Percentiles rank a stretch among this genome's conserved stretches.
Conservation (phyloP, 1,140 invertebrate species). For the Idris sp. region DNA sequence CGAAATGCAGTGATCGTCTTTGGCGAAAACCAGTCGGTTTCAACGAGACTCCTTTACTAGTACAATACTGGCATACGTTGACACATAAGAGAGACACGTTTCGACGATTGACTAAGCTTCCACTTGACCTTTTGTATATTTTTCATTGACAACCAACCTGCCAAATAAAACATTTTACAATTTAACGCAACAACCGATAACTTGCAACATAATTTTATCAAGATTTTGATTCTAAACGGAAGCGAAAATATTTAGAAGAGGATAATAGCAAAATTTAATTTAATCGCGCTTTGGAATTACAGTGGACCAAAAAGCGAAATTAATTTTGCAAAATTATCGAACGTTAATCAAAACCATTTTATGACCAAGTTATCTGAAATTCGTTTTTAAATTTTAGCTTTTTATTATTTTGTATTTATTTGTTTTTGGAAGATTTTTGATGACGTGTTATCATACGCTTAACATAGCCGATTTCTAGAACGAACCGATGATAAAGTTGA, state of each 20-base stretch:
- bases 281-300: constrained; percentile 10
- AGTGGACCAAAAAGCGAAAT: constrained; percentile 21
- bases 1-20: constrained; percentile 3
- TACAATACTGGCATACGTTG: constrained; percentile 10
- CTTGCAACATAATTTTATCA: constrained; percentile 4
- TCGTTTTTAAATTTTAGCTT: neutral
- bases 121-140: constrained; percentile 4
- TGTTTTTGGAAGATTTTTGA: too few relatives aligned
- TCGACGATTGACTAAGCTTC: constrained; percentile 26
- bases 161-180: too few relatives aligned
- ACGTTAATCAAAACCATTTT: constrained; percentile 19
- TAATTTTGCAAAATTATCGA: constrained; percentile 33
- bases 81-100: constrained; percentile 12
- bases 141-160: constrained; percentile 10
- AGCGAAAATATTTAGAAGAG: neutral
- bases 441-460: neutral
- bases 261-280: constrained; percentile 20
- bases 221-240: constrained; percentile 26
- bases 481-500: constrained; percentile 61
- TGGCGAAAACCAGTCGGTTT: constrained; percentile 38
- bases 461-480: constrained; percentile 23
- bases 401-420: too few relatives aligned
- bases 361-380: constrained; percentile 1
- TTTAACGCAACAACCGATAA: neutral
- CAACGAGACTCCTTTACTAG: constrained; percentile 20